Conservation (phyloP, 2,888 invertebrate species). For the Drosophila nr. medialis region DNA sequence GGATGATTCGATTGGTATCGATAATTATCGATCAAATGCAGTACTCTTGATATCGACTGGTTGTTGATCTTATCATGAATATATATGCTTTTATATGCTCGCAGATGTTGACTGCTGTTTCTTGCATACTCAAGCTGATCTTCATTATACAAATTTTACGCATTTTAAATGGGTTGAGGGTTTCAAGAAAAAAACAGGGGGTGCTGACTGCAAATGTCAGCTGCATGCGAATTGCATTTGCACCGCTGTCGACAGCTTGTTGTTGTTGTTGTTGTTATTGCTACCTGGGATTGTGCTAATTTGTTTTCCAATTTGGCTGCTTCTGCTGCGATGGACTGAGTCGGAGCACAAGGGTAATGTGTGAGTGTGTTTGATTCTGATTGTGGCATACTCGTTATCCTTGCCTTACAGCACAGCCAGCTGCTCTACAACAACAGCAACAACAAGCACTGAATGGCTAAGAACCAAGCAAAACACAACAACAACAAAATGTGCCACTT, state of each 20-base stretch:
- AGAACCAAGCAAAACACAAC: constrained; percentile 7
- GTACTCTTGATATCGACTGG: not conserved
- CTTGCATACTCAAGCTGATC: not conserved
- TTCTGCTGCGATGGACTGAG: constrained; percentile 10
- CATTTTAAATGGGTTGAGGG: not conserved
- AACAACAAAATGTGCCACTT: constrained; percentile 60
- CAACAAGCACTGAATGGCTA: not conserved
- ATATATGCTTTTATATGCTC: not conserved
- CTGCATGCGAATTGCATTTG: constrained; percentile 44
- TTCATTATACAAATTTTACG: not conserved
- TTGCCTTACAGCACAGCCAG: constrained; percentile 40
- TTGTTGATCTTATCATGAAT: not conserved
- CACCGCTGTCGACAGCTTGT: constrained; percentile 42
- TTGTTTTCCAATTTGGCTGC: constrained; percentile 71
- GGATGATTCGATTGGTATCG: not conserved
- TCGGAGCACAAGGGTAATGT: not conserved
- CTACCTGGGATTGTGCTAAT: constrained; percentile 69
- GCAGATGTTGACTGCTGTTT: not conserved
- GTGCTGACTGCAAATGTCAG: constrained; percentile 13
- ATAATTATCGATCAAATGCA: not conserved
- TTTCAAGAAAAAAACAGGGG: not conserved
- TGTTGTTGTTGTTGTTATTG: constrained; percentile 36
- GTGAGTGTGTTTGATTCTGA: not conserved
- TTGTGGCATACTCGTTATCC: constrained; percentile 48
- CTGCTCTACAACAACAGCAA: constrained; percentile 35